These are phyloP conservation scores for Eupithecia vulgata DNA, from an alignment of 2,888 invertebrate species.

Conservation along the genomic window DNA sequence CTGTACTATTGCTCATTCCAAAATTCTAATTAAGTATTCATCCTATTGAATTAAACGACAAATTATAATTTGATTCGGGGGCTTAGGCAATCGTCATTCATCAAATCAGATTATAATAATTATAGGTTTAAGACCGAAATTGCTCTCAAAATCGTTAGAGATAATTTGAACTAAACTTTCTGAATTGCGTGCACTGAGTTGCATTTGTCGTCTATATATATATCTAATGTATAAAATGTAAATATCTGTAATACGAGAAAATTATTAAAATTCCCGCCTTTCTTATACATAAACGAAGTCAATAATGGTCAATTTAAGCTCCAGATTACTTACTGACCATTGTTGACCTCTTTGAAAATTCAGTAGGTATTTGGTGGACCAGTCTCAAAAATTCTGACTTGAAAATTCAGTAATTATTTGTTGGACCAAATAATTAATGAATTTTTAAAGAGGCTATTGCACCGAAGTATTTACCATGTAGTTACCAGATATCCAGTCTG, in stretches of 20 bases:
- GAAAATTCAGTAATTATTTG: no score
- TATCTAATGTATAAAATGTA: no score
- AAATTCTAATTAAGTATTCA: not conserved
- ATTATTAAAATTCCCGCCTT: not conserved
- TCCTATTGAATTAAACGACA: not conserved
- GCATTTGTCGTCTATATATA: no score
- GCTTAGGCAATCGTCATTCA: not conserved
- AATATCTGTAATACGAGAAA: no score
- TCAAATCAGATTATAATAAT: not conserved
- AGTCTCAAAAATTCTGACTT: no score
- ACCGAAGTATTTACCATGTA: not conserved
- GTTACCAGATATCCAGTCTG: not conserved
- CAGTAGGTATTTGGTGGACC: no score
- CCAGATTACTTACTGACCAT: no score
- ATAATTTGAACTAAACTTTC: not conserved
- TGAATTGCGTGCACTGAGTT: no score
- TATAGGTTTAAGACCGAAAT: not conserved
- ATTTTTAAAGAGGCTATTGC: not conserved
- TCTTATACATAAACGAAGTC: not conserved
- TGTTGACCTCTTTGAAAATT: no score
- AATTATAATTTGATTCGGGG: not conserved
- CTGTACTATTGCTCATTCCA: not conserved
- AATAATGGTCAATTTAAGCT: not conserved
- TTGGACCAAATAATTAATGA: not conserved
- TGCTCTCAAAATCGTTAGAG: not conserved